Percentiles rank a stretch among this genome's conserved stretches.
These are phyloP conservation scores for Raillietiella orientalis DNA, from an alignment of 2,888 invertebrate species.

Conservation along the genomic window DNA sequence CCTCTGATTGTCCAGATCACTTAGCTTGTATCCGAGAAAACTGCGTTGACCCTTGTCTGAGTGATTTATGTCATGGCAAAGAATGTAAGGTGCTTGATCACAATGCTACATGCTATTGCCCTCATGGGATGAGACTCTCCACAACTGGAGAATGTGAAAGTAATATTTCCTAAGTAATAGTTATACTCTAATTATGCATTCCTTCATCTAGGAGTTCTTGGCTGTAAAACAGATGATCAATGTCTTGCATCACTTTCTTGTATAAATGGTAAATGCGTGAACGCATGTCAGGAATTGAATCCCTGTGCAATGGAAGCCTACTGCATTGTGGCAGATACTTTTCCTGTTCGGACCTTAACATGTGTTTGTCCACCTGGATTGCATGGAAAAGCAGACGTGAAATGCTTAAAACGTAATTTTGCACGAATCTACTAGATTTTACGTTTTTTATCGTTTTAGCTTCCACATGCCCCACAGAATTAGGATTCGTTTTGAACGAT, in stretches of 20 bases:
- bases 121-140: no score
- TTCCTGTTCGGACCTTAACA: conserved; percentile 9
- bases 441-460: conserved; percentile 13
- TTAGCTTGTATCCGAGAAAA: conserved; percentile 40
- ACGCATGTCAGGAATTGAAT: conserved; percentile 9
- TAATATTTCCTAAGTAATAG: no score
- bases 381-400: no score
- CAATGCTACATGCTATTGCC: no score
- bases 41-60: conserved; percentile 41
- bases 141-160: no score
- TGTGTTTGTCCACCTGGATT: conserved; percentile 36
- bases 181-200: no score
- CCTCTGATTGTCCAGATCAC: conserved; percentile 35
- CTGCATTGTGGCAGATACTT: conserved; percentile 13
- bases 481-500: conserved; percentile 36
- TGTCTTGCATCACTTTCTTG: conserved; percentile 16
- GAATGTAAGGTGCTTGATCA: conserved; percentile 10
- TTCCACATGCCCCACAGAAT: conserved; percentile 25
- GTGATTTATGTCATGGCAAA: conserved; percentile 9
- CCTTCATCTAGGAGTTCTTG: conserved; percentile 11
- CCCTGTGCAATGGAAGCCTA: conserved; percentile 15
- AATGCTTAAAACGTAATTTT: conserved; percentile 2
- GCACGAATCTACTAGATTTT: conserved; percentile 4
- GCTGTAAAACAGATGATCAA: conserved; percentile 34
- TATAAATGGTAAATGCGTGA: conserved; percentile 9